A percentile compares a stretch with the other conserved stretches of the same genome.
Conservation (phyloP, 2,113 vertebrate species). For the Tachysurus fulvidraco region DNA sequence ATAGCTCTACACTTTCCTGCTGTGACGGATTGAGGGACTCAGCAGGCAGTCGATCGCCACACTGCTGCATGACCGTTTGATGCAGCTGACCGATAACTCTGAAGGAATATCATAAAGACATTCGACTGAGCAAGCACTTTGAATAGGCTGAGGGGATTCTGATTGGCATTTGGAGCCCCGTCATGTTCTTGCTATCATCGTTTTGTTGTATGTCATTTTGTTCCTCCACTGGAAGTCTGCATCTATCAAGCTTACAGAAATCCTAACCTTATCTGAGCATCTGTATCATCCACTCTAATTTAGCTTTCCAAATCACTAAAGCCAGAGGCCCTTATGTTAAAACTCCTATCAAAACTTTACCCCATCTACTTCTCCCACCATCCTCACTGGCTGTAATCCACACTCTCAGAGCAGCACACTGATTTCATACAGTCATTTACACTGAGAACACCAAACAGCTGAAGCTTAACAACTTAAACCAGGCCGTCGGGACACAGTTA, state of each 20-base stretch:
- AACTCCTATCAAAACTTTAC: constrained; percentile 39
- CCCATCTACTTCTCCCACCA: not conserved
- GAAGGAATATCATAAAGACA: constrained; percentile 56
- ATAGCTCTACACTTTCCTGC: constrained; percentile 60
- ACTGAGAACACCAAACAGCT: constrained; percentile 53
- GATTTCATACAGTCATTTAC: constrained; percentile 49
- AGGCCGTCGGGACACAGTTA: constrained; percentile 45
- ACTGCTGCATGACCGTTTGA: constrained; percentile 62
- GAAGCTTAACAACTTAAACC: constrained; percentile 56
- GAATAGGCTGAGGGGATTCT: constrained; percentile 28
- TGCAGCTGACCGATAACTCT: constrained; percentile 59
- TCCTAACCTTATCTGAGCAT: constrained; percentile 35
- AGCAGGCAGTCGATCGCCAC: constrained; percentile 67
- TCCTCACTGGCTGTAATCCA: constrained; percentile 27
- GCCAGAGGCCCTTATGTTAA: constrained; percentile 27
- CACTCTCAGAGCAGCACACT: constrained; percentile 50
- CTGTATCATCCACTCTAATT: constrained; percentile 31
- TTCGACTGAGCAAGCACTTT: constrained; percentile 51
- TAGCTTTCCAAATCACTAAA: constrained; percentile 37
- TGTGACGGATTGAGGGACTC: constrained; percentile 63
- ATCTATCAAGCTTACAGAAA: constrained; percentile 26
- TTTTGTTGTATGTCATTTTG: constrained; percentile 42
- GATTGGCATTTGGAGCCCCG: constrained; percentile 38
- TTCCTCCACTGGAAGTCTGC: constrained; percentile 26
- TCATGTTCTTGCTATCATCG: not conserved